Evolutionary conservation across 2,113 vertebrate species (phyloP).

Genomic region (Maccullochella peelii): DNA sequence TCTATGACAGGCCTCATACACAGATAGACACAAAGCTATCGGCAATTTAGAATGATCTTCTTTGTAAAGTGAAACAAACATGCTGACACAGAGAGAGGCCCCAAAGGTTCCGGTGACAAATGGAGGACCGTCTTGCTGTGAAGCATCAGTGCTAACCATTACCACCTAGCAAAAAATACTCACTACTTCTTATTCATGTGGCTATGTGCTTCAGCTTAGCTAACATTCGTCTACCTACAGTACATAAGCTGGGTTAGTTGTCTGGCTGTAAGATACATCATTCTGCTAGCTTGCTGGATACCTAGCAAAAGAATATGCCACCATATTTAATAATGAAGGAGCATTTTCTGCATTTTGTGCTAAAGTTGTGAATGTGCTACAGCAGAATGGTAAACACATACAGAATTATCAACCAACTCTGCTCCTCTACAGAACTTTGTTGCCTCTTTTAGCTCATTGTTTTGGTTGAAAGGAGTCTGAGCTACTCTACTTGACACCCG

Average conservation of each 20-base stretch:
- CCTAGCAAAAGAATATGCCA: not conserved
- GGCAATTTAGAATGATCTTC: not conserved
- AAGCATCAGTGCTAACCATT: not conserved
- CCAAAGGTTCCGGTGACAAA: not conserved
- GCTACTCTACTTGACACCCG: not conserved
- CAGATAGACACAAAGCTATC: not conserved
- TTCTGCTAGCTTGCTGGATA: not conserved
- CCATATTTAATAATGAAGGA: not conserved
- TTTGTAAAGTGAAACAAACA: not conserved
- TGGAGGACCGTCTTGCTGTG: not conserved
- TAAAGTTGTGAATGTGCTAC: not conserved
- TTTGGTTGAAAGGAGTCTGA: not conserved
- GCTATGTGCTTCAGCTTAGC: not conserved
- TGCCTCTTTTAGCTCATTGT: not conserved
- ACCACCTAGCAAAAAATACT: not conserved
- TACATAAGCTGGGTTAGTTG: not conserved
- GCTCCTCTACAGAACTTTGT: not conserved
- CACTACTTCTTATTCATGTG: not conserved
- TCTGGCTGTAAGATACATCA: too few species aligned
- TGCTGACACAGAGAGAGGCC: not conserved
- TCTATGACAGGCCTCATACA: not conserved
- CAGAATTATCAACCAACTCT: not conserved
- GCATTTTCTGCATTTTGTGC: not conserved
- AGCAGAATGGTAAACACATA: not conserved
- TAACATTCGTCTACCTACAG: not conserved